Percentiles rank a stretch among this genome's conserved stretches.
phyloP scores from a whole-genome alignment of 1,140 invertebrate genomes.

The Lasioglossum baleicum region DNA sequence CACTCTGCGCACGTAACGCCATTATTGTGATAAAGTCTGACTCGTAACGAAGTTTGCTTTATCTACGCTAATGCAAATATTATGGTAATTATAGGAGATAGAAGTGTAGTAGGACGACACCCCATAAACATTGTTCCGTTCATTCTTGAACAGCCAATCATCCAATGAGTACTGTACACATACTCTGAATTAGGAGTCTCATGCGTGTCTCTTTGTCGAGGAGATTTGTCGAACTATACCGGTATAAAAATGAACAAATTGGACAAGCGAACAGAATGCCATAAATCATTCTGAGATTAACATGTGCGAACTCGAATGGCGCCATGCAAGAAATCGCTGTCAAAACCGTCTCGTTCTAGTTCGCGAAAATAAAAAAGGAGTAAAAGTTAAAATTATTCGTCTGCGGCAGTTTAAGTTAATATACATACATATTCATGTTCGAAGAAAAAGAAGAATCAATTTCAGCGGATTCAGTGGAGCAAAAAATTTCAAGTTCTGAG shows the following conservation, averaged over 20 bases:
- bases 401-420: too few species aligned
- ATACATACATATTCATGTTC: background rate
- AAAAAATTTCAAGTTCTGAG: background rate
- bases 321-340: constrained; percentile 19
- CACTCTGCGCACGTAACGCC: background rate
- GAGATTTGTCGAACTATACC: too few species aligned
- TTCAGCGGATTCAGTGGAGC: background rate
- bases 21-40: background rate
- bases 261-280: too few species aligned
- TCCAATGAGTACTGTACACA: too few species aligned
- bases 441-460: background rate
- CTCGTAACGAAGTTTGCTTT: background rate
- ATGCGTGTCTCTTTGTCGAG: too few species aligned
- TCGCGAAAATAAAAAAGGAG: too few species aligned
- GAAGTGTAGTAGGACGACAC: background rate
- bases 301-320: too few species aligned
- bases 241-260: too few species aligned
- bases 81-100: constrained; percentile 2
- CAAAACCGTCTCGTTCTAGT: constrained; percentile 3
- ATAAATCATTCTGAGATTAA: too few species aligned
- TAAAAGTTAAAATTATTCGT: background rate
- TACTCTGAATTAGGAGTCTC: too few species aligned
- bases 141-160: background rate
- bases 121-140: background rate
- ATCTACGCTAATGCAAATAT: constrained; percentile 1